phyloP scores from a whole-genome alignment of 2,888 invertebrate species.

The Lithophane semibrunnea region DNA sequence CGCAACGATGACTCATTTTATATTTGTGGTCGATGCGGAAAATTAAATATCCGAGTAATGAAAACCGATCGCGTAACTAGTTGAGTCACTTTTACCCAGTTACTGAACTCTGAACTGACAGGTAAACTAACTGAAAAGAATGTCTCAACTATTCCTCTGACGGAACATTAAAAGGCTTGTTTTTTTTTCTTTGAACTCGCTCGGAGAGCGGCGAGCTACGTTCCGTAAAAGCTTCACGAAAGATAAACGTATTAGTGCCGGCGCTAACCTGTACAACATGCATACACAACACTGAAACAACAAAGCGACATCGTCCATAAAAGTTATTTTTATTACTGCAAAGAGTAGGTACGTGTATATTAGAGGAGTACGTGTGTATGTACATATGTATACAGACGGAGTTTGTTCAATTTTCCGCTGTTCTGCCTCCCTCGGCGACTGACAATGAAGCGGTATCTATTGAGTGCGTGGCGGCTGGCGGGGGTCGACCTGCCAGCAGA shows the following conservation, averaged over 20 bases:
- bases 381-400: conserved; percentile 11
- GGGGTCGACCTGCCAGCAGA: conserved; percentile 14
- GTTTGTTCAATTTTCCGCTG: conserved; percentile 39
- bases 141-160: conserved; percentile 34
- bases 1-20: not conserved
- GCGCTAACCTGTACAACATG: conserved; percentile 25
- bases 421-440: conserved; percentile 20
- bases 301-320: conserved; percentile 61
- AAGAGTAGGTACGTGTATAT: conserved; percentile 24
- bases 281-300: conserved; percentile 52
- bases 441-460: conserved; percentile 26
- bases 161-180: conserved; percentile 29
- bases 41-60: conserved; percentile 4
- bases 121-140: conserved; percentile 39
- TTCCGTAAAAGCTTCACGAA: conserved; percentile 47
- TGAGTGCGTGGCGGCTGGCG: conserved; percentile 8
- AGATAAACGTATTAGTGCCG: conserved; percentile 46
- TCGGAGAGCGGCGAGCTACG: conserved; percentile 22
- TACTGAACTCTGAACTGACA: conserved; percentile 29
- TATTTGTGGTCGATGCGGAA: not conserved
- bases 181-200: conserved; percentile 29
- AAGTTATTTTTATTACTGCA: conserved; percentile 60
- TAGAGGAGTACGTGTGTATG: conserved; percentile 10
- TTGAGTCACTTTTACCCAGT: conserved; percentile 19
- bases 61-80: conserved; percentile 6